Conservation (phyloP, 2,113 vertebrate genomes). For the Tympanuchus pallidicinctus region DNA sequence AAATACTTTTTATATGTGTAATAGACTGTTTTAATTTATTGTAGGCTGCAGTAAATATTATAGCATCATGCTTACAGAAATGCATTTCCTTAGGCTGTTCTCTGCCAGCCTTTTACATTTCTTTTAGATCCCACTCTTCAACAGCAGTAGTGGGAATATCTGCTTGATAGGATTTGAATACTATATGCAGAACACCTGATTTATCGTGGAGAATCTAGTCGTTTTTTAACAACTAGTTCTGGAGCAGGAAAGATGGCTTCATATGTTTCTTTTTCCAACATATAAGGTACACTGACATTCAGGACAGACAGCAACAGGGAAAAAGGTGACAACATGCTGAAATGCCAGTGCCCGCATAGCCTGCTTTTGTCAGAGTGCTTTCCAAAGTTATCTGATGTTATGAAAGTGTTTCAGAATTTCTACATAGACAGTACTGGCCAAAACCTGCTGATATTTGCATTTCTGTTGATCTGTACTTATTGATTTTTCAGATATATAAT, state of each 20-base stretch:
- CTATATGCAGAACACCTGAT: not conserved
- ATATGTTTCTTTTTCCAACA: not conserved
- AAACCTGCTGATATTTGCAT: not conserved
- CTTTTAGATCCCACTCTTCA: not conserved
- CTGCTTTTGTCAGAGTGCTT: not conserved
- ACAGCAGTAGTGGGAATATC: not conserved
- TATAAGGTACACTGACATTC: not conserved
- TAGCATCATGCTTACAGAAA: not conserved
- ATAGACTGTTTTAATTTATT: not conserved
- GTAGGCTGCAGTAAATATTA: not conserved
- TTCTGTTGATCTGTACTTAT: not conserved
- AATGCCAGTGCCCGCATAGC: not conserved
- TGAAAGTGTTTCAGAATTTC: not conserved
- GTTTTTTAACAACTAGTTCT: not conserved
- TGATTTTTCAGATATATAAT: not conserved
- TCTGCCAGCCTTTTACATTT: not conserved
- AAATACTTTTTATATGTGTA: not conserved
- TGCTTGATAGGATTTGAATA: not conserved
- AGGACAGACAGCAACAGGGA: not conserved
- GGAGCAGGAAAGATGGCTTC: not conserved
- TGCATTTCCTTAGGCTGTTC: not conserved
- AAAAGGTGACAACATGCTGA: not conserved
- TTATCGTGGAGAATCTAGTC: not conserved
- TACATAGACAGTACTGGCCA: not conserved
- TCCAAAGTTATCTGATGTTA: not conserved